These are phyloP conservation scores for Lagenorhynchus albirostris DNA, from an alignment of 2,113 vertebrate genomes.

Conservation along the genomic window DNA sequence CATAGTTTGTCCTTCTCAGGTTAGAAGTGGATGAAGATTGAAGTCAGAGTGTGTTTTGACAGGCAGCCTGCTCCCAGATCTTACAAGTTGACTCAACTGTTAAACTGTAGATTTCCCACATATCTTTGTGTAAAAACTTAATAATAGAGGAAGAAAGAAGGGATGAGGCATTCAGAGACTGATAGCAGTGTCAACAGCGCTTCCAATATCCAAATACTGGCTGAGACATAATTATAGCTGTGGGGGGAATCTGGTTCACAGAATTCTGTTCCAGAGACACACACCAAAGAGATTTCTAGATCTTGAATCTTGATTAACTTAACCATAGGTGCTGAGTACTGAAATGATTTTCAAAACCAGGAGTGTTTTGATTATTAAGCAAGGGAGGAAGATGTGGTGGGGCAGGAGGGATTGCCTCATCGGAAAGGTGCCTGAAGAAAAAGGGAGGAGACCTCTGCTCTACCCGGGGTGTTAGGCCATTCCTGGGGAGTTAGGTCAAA, in stretches of 20 bases:
- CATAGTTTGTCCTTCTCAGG: background rate
- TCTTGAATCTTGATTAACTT: constrained; percentile 40
- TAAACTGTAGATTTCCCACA: constrained; percentile 63
- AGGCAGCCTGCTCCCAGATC: constrained; percentile 66
- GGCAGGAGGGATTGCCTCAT: background rate
- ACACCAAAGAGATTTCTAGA: constrained; percentile 13
- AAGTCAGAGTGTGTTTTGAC: constrained; percentile 81
- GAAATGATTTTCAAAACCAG: constrained; percentile 28
- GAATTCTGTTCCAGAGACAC: background rate
- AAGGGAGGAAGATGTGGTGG: background rate
- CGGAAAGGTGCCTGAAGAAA: background rate
- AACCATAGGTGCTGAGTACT: constrained; percentile 8
- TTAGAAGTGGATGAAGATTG: constrained; percentile 68
- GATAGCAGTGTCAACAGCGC: background rate
- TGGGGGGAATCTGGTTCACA: constrained; percentile 14
- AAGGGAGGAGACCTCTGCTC: background rate
- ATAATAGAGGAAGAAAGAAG: constrained; percentile 71
- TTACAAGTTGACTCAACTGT: constrained; percentile 69
- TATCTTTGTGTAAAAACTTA: constrained; percentile 71
- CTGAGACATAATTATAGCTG: constrained; percentile 43
- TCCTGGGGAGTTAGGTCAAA: background rate
- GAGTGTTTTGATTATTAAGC: constrained; percentile 7
- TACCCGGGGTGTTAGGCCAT: background rate
- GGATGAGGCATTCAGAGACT: constrained; percentile 21
- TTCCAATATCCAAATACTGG: constrained; percentile 33